These are phyloP conservation scores for Hydrolagus colliei DNA, from an alignment of 2,797 vertebrate genomes.

Conservation along the genomic window DNA sequence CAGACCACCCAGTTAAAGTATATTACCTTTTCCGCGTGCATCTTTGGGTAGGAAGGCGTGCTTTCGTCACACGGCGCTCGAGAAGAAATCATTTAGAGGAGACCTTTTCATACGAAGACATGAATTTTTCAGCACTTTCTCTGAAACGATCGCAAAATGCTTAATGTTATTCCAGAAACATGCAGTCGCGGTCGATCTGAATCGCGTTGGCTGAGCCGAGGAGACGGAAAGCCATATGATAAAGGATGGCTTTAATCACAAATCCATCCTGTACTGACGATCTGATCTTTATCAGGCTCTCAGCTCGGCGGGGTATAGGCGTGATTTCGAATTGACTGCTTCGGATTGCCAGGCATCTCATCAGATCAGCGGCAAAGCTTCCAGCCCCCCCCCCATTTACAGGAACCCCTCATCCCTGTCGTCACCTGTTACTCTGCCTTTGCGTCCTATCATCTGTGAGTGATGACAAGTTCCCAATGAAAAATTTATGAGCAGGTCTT, in stretches of 20 bases:
- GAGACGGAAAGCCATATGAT: neutral
- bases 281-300: constrained; percentile 9
- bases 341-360: neutral
- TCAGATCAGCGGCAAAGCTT: neutral
- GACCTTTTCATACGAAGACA: no score
- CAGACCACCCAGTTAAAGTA: no score
- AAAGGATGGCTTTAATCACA: constrained; percentile 5
- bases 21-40: no score
- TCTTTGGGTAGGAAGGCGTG: no score
- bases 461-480: no score
- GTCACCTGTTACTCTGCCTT: neutral
- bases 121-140: neutral
- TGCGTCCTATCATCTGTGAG: neutral
- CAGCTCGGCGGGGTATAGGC: no score
- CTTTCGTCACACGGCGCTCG: no score
- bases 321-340: neutral
- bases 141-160: neutral
- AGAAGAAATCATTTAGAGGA: no score
- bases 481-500: no score
- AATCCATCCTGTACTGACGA: neutral
- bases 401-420: neutral
- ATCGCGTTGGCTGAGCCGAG: neutral
- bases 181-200: neutral
- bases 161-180: neutral
- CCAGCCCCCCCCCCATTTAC: no score